Conservation (phyloP, 2,888 invertebrate species). For the Scaptomyza cyrtandrae region DNA sequence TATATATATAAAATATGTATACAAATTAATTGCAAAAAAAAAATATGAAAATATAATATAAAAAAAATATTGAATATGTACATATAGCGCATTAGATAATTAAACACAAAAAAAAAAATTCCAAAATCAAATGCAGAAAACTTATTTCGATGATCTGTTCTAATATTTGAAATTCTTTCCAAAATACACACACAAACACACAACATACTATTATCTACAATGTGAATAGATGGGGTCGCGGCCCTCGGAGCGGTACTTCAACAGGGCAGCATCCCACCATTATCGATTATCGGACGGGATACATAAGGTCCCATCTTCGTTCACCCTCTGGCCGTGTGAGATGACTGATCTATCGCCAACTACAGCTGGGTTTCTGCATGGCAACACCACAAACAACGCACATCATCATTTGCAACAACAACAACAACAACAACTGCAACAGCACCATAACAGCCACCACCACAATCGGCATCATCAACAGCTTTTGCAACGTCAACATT, state of each 20-base stretch:
- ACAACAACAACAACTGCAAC: constrained; percentile 53
- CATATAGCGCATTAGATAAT: constrained; percentile 58
- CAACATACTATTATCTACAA: background rate
- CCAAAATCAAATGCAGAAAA: constrained; percentile 35
- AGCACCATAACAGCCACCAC: constrained; percentile 57
- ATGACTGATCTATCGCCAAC: constrained; percentile 88
- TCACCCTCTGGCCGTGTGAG: constrained; percentile 97
- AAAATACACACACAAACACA: constrained; percentile 17
- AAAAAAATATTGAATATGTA: constrained; percentile 30
- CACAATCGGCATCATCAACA: constrained; percentile 64
- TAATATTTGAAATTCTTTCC: constrained; percentile 42
- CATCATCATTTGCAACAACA: constrained; percentile 69
- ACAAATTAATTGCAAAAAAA: constrained; percentile 11
- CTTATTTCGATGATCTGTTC: constrained; percentile 6
- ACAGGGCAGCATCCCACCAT: constrained; percentile 85
- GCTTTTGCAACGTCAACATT: constrained; percentile 74
- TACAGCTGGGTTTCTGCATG: constrained; percentile 82
- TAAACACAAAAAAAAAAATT: constrained; percentile 39
- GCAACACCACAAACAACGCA: constrained; percentile 58
- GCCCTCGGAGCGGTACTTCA: constrained; percentile 86
- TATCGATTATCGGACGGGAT: constrained; percentile 86
- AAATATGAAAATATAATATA: constrained; percentile 2
- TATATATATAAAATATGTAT: constrained; percentile 1
- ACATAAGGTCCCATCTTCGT: constrained; percentile 95
- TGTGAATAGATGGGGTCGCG: constrained; percentile 91